Conservation (phyloP, 2,113 vertebrate species). For the Xyliphius kryptos region DNA sequence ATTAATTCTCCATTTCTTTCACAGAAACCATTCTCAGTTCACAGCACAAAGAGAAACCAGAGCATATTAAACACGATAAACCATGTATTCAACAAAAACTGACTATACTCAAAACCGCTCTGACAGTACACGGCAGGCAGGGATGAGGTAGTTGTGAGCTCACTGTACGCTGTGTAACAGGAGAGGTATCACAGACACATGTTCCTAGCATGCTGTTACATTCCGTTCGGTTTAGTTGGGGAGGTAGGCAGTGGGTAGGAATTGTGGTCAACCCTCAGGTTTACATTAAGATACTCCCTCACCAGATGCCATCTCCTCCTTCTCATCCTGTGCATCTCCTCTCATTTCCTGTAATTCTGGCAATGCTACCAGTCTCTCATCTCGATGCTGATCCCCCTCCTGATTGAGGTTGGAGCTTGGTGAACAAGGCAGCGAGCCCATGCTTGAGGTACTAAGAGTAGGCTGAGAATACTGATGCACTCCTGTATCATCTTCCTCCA, state of each 20-base stretch:
- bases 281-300: conserved; percentile 78
- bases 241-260: conserved; percentile 29
- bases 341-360: not conserved
- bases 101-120: no score
- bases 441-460: conserved; percentile 64
- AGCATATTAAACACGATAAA: no score
- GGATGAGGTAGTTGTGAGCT: no score
- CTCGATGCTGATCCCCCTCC: conserved; percentile 46
- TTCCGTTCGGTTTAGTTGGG: conserved; percentile 23
- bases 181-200: no score
- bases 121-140: no score
- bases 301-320: conserved; percentile 83
- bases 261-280: conserved; percentile 49
- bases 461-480: conserved; percentile 66
- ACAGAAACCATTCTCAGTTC: no score
- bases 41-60: no score
- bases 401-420: conserved; percentile 44
- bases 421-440: conserved; percentile 48
- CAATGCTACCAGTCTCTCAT: no score
- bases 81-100: no score
- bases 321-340: conserved; percentile 11
- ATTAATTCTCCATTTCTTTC: no score
- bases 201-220: no score
- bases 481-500: conserved; percentile 90
- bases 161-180: no score